These are phyloP conservation scores for Tenebrio molitor DNA, from an alignment of 1,140 invertebrate genomes.

Conservation along the genomic window DNA sequence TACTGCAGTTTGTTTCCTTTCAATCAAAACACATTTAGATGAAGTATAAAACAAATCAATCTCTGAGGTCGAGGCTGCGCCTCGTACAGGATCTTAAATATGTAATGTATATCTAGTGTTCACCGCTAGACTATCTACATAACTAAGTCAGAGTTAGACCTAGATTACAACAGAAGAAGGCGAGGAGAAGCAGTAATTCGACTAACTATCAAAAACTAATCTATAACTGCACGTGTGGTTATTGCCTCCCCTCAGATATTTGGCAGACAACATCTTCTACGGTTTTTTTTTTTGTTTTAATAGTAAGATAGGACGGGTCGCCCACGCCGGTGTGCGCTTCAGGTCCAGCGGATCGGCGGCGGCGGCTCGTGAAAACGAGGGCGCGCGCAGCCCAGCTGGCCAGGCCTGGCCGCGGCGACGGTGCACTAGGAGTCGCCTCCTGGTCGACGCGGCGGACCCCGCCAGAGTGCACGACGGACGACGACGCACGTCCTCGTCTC, in stretches of 20 bases:
- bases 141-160: slow-evolving; percentile 63
- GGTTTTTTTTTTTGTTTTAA: too few relatives aligned
- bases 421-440: slow-evolving; percentile 31
- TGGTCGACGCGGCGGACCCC: slow-evolving; percentile 49
- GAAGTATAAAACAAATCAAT: slow-evolving; percentile 60
- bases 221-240: slow-evolving; percentile 49
- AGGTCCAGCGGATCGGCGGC: slow-evolving; percentile 32
- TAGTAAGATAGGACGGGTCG: slow-evolving; percentile 44
- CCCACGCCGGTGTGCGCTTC: slow-evolving; percentile 42
- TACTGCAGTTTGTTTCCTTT: slow-evolving; percentile 53
- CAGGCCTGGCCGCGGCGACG: slow-evolving; percentile 37
- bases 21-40: slow-evolving; percentile 58
- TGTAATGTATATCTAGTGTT: slow-evolving; percentile 49
- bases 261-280: slow-evolving; percentile 63
- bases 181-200: slow-evolving; percentile 60
- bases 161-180: slow-evolving; percentile 62
- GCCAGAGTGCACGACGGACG: slow-evolving; percentile 56
- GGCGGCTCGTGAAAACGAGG: slow-evolving; percentile 41
- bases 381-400: slow-evolving; percentile 46
- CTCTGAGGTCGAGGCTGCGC: slow-evolving; percentile 45
- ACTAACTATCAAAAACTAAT: slow-evolving; percentile 49
- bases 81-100: slow-evolving; percentile 45
- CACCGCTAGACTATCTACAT: slow-evolving; percentile 57
- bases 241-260: slow-evolving; percentile 60
- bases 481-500: slow-evolving; percentile 49